Evolutionary conservation across 2,113 vertebrate genomes (phyloP).

Genomic region (Brienomyrus brachyistius): DNA sequence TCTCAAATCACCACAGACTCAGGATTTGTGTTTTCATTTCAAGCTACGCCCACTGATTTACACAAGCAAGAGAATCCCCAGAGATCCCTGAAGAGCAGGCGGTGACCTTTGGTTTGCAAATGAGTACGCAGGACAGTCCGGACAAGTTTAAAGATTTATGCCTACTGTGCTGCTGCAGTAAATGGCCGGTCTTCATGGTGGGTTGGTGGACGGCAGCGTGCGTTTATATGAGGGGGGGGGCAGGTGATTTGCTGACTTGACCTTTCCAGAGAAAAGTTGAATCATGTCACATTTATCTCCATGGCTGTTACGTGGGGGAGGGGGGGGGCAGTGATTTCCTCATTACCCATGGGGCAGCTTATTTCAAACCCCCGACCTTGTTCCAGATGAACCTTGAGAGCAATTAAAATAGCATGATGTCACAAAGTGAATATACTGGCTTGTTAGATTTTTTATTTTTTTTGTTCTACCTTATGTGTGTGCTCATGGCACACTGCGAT

Average conservation of each 20-base stretch:
- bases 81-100: too few relatives aligned
- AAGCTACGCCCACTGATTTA: background rate
- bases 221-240: background rate
- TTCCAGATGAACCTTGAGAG: background rate
- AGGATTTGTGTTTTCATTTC: background rate
- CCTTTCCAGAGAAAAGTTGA: background rate
- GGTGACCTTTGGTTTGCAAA: background rate
- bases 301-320: background rate
- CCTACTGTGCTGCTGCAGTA: background rate
- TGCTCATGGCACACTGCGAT: background rate
- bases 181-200: background rate
- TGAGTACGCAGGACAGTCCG: background rate
- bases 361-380: background rate
- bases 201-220: background rate
- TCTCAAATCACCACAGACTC: background rate
- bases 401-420: background rate
- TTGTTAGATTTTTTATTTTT: background rate
- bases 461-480: background rate
- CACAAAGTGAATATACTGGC: background rate
- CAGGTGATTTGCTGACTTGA: background rate
- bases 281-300: background rate
- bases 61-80: background rate
- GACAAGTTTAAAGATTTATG: conserved; percentile 12
- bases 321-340: background rate
- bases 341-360: background rate